Base-by-base conservation (phyloP, 2,797 vertebrate genomes). In the Notoglanidium macrostoma region DNA sequence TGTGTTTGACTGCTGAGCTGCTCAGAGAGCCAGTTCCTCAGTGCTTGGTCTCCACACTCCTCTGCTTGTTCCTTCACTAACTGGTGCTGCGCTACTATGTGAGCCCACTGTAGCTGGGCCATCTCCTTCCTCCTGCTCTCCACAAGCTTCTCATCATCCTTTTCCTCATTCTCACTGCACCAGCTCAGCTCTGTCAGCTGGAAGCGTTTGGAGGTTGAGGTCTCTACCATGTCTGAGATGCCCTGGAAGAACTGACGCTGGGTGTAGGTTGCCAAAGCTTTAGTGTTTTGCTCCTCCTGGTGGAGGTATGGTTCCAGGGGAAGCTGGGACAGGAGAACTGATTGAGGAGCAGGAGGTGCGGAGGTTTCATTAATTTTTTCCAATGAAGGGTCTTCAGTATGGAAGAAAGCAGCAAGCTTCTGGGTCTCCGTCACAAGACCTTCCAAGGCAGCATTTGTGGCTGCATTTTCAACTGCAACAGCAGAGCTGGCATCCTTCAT, bases 271-370 rank as follows among this genome's bases (percentile, higher is more conserved):
- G 93, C 88, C 29, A 99, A 92, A 0, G 95, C 95, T 91, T 96
- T 96, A 2, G 97, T 98, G 92, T 95, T 96, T 88, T 94, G 92
- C 73, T 97, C 97, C 92, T 98, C 97, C 83, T 95, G 95, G 51
- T 93, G 93, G 44, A 99, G 92, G 81, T 96, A 99, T 0, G 94
- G 91, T 87, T 96, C 95, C 92, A 98, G 90, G 78, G 95, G 84
- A 88, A 97, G 91, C 9, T 96, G 97, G 82, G 96, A 97, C 76
- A 98, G 93, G 87, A 98, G 95, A 59, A 96, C 92, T 68, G 90
- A 72, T 59, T 63, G 44, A 61, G 88, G 76, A 61, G 84, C 70
- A 9, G 84, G 65, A 8, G 74, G 32, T 26, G 61, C 35, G 19
- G 84, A 1, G 29, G 89, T 90, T 55, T 1, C 89, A 89, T 91